Evolutionary conservation across 2,797 vertebrate species (phyloP).

Genomic region (Carcharodon carcharias): DNA sequence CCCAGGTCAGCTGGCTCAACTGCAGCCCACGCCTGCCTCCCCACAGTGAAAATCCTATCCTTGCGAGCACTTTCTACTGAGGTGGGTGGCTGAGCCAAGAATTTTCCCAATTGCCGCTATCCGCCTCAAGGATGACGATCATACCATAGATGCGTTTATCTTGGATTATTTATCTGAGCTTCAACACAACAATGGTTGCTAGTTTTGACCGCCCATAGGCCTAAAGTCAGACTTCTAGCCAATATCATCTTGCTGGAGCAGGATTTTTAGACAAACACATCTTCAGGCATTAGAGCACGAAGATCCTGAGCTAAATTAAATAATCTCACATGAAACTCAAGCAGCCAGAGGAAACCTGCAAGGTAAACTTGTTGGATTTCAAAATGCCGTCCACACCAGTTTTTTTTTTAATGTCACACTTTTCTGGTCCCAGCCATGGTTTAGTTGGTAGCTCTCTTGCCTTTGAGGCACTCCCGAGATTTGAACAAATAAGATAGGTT

Average conservation of each 20-base stretch:
- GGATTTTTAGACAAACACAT: not conserved
- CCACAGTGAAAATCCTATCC: too few relatives aligned
- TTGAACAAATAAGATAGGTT: not conserved
- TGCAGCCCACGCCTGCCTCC: too few relatives aligned
- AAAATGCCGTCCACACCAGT: not conserved
- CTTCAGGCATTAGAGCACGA: not conserved
- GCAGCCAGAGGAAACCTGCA: not conserved
- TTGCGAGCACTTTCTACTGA: too few relatives aligned
- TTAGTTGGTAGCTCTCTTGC: not conserved
- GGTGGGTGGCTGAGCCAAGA: too few relatives aligned
- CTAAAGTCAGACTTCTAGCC: not conserved
- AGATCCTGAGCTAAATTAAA: not conserved
- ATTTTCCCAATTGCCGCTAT: too few relatives aligned
- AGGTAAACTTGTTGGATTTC: not conserved
- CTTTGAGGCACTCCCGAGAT: not conserved
- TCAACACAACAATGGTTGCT: not conserved
- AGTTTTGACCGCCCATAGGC: not conserved
- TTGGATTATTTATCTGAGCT: not conserved
- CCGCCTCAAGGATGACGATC: too few relatives aligned
- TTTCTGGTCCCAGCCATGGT: not conserved
- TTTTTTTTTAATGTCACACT: not conserved
- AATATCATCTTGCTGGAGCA: not conserved
- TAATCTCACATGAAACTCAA: not conserved
- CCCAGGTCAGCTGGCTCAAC: too few relatives aligned
- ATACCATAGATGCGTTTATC: not conserved